phyloP scores from a whole-genome alignment of 2,797 vertebrate genomes.

The Sebastes iracundus region DNA sequence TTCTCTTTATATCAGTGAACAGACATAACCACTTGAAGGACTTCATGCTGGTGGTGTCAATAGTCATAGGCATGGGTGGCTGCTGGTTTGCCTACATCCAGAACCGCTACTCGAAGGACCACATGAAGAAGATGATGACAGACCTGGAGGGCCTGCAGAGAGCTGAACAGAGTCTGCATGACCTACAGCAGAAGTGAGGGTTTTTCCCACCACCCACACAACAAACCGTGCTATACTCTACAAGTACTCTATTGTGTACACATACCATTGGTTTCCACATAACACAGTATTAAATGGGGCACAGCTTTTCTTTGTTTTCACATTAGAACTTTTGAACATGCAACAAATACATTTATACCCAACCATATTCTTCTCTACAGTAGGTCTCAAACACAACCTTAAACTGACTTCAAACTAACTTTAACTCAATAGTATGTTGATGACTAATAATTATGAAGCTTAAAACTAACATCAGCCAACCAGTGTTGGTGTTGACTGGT shows the following conservation, averaged over 20 bases:
- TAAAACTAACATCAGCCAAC: neutral
- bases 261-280: neutral
- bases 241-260: neutral
- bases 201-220: slow-evolving; percentile 39
- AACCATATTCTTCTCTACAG: neutral
- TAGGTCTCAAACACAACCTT: neutral
- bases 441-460: neutral
- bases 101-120: slow-evolving; percentile 98
- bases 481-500: neutral
- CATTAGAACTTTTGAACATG: neutral
- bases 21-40: slow-evolving; percentile 98
- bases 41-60: slow-evolving; percentile 99
- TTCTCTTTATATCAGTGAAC: slow-evolving; percentile 84
- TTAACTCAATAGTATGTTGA: neutral
- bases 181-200: slow-evolving; percentile 95
- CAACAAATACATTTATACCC: neutral
- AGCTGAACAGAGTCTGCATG: slow-evolving; percentile 96
- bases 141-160: slow-evolving; percentile 96
- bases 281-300: neutral
- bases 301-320: neutral
- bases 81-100: slow-evolving; percentile 99
- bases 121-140: slow-evolving; percentile 99
- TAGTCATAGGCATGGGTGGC: slow-evolving; percentile 98
- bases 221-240: neutral
- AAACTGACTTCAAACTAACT: neutral